Evolutionary conservation across 2,113 vertebrate species (phyloP).

Genomic region (Esox niger): DNA sequence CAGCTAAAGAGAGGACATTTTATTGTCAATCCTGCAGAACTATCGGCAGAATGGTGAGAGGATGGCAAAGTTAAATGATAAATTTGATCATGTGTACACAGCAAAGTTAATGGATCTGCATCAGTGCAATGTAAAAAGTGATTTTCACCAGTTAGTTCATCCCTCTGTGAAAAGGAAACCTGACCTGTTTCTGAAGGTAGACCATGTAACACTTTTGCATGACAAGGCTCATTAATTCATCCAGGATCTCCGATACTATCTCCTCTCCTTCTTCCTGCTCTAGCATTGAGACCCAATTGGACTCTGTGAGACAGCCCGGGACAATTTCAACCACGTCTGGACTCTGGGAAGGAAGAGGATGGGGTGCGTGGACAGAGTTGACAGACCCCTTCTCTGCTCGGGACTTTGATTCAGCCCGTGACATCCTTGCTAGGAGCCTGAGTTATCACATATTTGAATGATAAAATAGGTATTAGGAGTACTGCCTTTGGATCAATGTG

Average conservation of each 20-base stretch:
- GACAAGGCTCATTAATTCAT: constrained; percentile 62
- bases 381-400: constrained; percentile 56
- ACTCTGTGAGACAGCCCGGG: constrained; percentile 53
- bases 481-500: too few species aligned
- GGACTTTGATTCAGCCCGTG: constrained; percentile 56
- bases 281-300: constrained; percentile 66
- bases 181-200: constrained; percentile 71
- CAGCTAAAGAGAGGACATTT: constrained; percentile 59
- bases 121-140: not conserved
- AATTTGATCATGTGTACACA: not conserved
- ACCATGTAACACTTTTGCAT: constrained; percentile 59
- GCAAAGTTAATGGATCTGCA: not conserved
- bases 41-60: constrained; percentile 1
- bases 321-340: constrained; percentile 49
- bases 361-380: not conserved
- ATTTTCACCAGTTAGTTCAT: not conserved
- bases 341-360: constrained; percentile 23
- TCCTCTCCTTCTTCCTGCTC: constrained; percentile 67
- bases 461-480: not conserved
- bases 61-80: not conserved
- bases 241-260: constrained; percentile 63
- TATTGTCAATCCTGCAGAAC: not conserved
- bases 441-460: not conserved
- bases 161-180: not conserved
- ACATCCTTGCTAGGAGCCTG: constrained; percentile 40